Conservation (phyloP, 2,797 vertebrate genomes). For the Heterohyrax brucei region DNA sequence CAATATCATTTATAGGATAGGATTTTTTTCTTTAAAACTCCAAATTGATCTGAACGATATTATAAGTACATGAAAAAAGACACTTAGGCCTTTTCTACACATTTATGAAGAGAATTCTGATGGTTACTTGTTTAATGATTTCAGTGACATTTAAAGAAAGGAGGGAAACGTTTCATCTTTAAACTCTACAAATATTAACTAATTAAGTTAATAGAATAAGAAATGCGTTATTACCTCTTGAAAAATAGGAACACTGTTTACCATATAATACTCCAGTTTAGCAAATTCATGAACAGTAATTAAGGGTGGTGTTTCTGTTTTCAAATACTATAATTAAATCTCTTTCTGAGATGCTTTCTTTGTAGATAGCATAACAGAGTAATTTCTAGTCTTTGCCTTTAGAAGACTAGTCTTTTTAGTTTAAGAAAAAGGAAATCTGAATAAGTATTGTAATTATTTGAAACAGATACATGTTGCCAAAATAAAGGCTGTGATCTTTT, state of each 20-base stretch:
- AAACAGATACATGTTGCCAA: conserved; percentile 21
- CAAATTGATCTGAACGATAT: conserved; percentile 2
- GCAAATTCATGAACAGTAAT: conserved; percentile 49
- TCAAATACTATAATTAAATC: conserved; percentile 73
- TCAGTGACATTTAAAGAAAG: conserved; percentile 20
- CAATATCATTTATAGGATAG: not conserved
- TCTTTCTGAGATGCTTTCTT: not conserved
- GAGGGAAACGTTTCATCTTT: conserved; percentile 26
- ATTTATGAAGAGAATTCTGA: not conserved
- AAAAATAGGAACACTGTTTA: conserved; percentile 59
- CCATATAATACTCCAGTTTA: conserved; percentile 76
- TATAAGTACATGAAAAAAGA: not conserved
- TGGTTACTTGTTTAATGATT: conserved; percentile 48
- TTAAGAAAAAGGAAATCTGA: conserved; percentile 63
- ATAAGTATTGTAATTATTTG: not conserved
- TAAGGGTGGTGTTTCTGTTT: conserved; percentile 62
- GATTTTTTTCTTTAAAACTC: not conserved
- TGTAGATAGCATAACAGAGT: conserved; percentile 55
- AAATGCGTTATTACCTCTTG: conserved; percentile 52
- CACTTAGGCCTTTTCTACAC: not conserved
- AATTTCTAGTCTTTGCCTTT: conserved; percentile 76
- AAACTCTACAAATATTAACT: conserved; percentile 49
- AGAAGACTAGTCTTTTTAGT: conserved; percentile 22
- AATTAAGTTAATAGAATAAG: conserved; percentile 53
- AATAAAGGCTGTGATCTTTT: conserved; percentile 3